Conservation (phyloP, 2,797 vertebrate genomes). For the Coranthus polyacanthus region DNA sequence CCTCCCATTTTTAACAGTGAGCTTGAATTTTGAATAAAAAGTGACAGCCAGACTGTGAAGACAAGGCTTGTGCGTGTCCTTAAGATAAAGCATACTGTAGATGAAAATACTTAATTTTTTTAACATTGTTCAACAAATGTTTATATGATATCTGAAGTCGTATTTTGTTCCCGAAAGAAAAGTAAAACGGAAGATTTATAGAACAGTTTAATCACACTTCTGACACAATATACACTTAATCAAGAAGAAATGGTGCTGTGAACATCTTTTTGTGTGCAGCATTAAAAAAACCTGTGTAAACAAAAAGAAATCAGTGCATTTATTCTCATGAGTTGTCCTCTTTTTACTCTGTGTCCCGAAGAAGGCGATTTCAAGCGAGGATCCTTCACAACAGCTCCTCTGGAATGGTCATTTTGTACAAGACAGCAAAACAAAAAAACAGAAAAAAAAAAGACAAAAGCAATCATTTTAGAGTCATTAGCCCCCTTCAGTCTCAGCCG, state of each 20-base stretch:
- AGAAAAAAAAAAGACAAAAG: conserved; percentile 53
- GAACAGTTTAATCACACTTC: conserved; percentile 48
- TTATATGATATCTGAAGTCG: conserved; percentile 7
- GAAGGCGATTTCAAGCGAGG: conserved; percentile 44
- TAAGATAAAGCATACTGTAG: conserved; percentile 17
- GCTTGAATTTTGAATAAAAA: conserved; percentile 7
- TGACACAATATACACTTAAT: conserved; percentile 54
- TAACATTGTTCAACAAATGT: conserved; percentile 3
- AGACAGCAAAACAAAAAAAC: conserved; percentile 51
- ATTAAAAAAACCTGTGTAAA: conserved; percentile 28
- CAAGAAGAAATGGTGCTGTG: conserved; percentile 29
- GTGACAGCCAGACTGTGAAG: conserved; percentile 21
- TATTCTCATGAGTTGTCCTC: conserved; percentile 22
- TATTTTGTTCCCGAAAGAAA: conserved; percentile 25
- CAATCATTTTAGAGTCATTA: conserved; percentile 41
- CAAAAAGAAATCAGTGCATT: conserved; percentile 61
- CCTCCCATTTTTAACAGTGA: not conserved
- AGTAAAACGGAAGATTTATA: conserved; percentile 23
- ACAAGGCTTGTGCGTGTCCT: not conserved
- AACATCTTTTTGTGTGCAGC: conserved; percentile 41
- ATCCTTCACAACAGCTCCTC: conserved; percentile 36
- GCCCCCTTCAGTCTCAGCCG: conserved; percentile 44
- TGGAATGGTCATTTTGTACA: conserved; percentile 65
- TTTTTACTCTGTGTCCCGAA: conserved; percentile 58
- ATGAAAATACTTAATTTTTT: conserved; percentile 5